Evolutionary conservation across 2,888 invertebrate species (phyloP), one percentile per base, ranked within the genome.

Genomic region (Dicroscelio sp.): DNA sequence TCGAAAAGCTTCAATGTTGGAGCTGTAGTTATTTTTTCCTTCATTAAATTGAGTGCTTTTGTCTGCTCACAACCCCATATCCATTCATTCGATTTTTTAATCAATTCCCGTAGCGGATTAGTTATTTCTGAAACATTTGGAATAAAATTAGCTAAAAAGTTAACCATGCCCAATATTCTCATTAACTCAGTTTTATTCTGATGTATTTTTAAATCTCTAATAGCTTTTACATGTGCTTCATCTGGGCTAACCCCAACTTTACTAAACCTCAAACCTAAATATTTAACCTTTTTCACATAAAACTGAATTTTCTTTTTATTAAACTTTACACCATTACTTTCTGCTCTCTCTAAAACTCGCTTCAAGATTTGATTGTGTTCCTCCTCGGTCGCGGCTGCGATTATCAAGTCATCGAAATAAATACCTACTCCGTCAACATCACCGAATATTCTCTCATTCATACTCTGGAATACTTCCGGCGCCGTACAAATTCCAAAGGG

Each of bases 391-490:
- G 48, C 23, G 4, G 58, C 75, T 23, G 48, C 30, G 33, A 75
- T 35, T 12, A 75, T 55, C 30, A 75, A 55, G 33, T 75, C 75
- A 20, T 75, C 75, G 25, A 75, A 23, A 58, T 58, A 58, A 33
- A 58, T 30, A 14, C 25, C 35, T 0, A 75, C 58, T 58, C 58
- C 75, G 3, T 55, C 92, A 43, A 96, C 96, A 67, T 95, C 95
- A 31, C 95, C 96, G 91, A 96, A 96, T 30, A 95, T 93, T 30
- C 89, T 90, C 33, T 93, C 92, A 90, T 95, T 96, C 78, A 92
- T 93, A 38, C 92, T 91, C 85, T 96, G 95, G 92, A 96, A 96
- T 20, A 96, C 94, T 93, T 96, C 96, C 4, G 96, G 94, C 5
- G 95, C 94, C 2, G 92, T 87, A 20, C 93, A 94, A 8, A 96